Evolutionary conservation across 1,140 invertebrate species (phyloP), one percentile per base, ranked within the genome.

Genomic region (Propsilocerus akamusi): DNA sequence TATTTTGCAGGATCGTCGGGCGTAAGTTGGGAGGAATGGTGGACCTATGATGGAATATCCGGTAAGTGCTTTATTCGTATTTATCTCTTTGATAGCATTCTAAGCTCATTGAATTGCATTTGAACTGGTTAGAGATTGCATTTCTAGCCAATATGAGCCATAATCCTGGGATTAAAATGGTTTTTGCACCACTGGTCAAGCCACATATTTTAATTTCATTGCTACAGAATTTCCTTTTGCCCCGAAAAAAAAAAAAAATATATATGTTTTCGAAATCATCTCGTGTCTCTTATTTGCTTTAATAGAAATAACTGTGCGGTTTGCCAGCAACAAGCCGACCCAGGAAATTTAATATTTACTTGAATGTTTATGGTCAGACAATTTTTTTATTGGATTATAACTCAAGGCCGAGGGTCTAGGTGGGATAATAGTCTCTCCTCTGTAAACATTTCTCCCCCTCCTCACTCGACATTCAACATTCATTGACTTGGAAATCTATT

Each of bases 21-120:
- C 56, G 82, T 87, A 55, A 87, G 83, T 64, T 92, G 87, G 87
- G 87, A 92, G 63, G 84, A 88, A 73, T 92, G 87, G 87, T 91
- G 86, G 86, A 89, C 86, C 51, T 90, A 91, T 69, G 86, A 90
- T 68, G 86, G 86, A 46, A 90, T 91, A 65, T 91, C 87, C 68
- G 86, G 86, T 89, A 72, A 82, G 75, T 54, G 6, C 32, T 46
- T 50, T 55, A 52, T 47, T 49, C 25, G 25, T 49, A 5, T 37
- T 41, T 37, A 25, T 25, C 20, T 41, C 20, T 41, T 41, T 4
- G 2, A 22, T 41, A 17, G 7, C 20, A 17, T 41, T 8, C 20
- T 41, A 30, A 30, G 12, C 6, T 12, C 26, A 30, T 30, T 30
- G 12, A 30, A 30, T 30, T 30, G 12, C 6, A 6, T 7, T 30